These are phyloP conservation scores for Litoditis marina DNA, from an alignment of 2,888 invertebrate species.

Conservation along the genomic window DNA sequence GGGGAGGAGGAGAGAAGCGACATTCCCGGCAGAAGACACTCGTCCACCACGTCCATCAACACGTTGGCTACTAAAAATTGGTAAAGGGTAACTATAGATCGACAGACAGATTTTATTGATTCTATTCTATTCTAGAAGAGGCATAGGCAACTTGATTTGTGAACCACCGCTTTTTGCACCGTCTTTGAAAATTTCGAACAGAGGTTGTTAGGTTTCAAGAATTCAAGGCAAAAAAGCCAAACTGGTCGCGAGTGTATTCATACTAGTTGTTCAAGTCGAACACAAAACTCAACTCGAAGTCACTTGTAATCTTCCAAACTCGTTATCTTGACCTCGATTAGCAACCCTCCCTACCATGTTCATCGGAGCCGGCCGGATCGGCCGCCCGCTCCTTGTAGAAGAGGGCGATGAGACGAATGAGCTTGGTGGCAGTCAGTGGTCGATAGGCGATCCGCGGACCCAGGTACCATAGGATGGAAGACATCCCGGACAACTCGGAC, in stretches of 20 bases:
- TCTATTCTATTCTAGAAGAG: too few species aligned
- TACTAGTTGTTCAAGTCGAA: not conserved
- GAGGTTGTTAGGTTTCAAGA: too few species aligned
- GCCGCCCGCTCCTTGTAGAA: conserved; percentile 62
- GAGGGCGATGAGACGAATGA: conserved; percentile 68
- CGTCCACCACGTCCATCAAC: conserved; percentile 67
- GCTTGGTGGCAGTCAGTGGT: conserved; percentile 80
- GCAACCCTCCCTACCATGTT: conserved; percentile 32
- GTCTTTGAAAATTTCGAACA: not conserved
- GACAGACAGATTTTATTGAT: too few species aligned
- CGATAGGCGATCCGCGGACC: conserved; percentile 42
- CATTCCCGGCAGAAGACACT: conserved; percentile 82
- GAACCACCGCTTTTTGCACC: not conserved
- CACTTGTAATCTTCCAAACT: not conserved
- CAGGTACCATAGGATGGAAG: conserved; percentile 29
- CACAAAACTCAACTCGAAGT: too few species aligned
- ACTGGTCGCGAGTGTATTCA: too few species aligned
- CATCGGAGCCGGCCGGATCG: conserved; percentile 24
- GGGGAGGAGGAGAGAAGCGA: conserved; percentile 86
- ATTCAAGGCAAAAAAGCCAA: too few species aligned
- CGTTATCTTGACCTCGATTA: too few species aligned
- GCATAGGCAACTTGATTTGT: too few species aligned
- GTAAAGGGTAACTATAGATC: too few species aligned
- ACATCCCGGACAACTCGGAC: conserved; percentile 39
- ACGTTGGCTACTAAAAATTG: conserved; percentile 33